These are phyloP conservation scores for Dendrolimus pini DNA, from an alignment of 2,888 invertebrate species.

Conservation along the genomic window DNA sequence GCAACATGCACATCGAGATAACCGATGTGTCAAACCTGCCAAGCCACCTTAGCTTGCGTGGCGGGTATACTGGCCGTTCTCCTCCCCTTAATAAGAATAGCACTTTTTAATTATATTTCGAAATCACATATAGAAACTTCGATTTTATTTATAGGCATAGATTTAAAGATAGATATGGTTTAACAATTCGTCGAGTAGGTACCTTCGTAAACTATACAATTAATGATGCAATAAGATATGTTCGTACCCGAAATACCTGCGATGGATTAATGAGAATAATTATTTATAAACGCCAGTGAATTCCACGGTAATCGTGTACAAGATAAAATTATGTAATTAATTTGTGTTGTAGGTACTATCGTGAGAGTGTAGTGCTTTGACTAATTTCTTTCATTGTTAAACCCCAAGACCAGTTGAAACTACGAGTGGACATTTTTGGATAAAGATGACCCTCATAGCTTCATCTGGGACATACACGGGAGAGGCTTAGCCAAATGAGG, in stretches of 20 bases:
- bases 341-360: background rate
- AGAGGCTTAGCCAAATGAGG: too few species aligned
- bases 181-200: background rate
- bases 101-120: too few species aligned
- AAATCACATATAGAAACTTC: background rate
- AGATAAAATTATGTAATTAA: background rate
- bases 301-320: background rate
- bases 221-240: background rate
- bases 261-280: background rate
- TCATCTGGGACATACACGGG: too few species aligned
- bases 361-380: background rate
- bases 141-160: background rate
- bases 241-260: background rate
- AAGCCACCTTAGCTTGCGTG: too few species aligned
- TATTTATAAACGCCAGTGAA: background rate
- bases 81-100: too few species aligned
- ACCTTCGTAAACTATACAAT: background rate
- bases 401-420: too few species aligned
- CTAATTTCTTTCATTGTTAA: too few species aligned
- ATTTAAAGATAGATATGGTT: background rate
- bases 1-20: too few species aligned
- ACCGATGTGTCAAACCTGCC: too few species aligned
- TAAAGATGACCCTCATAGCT: too few species aligned
- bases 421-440: too few species aligned
- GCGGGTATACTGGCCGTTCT: too few species aligned